A percentile compares a stretch with the other conserved stretches of the same genome.
phyloP scores from a whole-genome alignment of 1,140 invertebrate genomes.

The Hestina assimilis region DNA sequence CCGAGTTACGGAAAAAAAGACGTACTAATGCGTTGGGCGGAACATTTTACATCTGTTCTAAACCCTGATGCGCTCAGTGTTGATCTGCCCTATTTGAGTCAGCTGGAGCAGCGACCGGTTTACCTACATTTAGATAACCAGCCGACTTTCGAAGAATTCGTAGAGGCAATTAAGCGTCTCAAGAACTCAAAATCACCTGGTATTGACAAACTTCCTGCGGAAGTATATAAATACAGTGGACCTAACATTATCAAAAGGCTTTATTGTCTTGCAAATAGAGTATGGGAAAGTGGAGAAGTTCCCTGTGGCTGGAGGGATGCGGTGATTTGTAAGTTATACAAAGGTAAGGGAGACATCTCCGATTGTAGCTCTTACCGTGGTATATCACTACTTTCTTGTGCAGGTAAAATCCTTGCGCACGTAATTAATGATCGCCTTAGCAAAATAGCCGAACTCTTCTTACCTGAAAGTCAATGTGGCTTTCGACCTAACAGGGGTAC shows the following conservation, averaged over 20 bases:
- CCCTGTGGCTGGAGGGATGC: slow-evolving; percentile 29
- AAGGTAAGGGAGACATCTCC: slow-evolving; percentile 26
- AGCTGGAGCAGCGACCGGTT: slow-evolving; percentile 6
- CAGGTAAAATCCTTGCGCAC: slow-evolving; percentile 29
- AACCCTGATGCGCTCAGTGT: slow-evolving; percentile 15
- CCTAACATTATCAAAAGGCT: slow-evolving; percentile 5
- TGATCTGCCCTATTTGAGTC: slow-evolving; percentile 11
- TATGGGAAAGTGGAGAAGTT: slow-evolving; percentile 22
- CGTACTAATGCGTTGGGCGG: slow-evolving; percentile 15
- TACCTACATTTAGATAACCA: slow-evolving; percentile 5
- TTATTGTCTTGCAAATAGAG: slow-evolving; percentile 11
- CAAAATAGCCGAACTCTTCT: slow-evolving; percentile 9
- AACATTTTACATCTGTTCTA: slow-evolving; percentile 28
- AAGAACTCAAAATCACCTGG: slow-evolving; percentile 27
- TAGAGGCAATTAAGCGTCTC: slow-evolving; percentile 1
- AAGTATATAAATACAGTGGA: slow-evolving; percentile 22
- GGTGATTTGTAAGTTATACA: slow-evolving; percentile 27
- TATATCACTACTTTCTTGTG: slow-evolving; percentile 27
- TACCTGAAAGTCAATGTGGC: slow-evolving; percentile 36
- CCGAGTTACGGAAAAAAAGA: slow-evolving; percentile 11
- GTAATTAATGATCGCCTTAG: slow-evolving; percentile 17
- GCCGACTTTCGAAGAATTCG: slow-evolving; percentile 20
- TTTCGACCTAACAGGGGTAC: slow-evolving; percentile 31
- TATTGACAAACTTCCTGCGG: slow-evolving; percentile 14
- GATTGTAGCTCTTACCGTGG: slow-evolving; percentile 31